phyloP scores from a whole-genome alignment of 2,888 invertebrate species.

The Galerucella pusilla region DNA sequence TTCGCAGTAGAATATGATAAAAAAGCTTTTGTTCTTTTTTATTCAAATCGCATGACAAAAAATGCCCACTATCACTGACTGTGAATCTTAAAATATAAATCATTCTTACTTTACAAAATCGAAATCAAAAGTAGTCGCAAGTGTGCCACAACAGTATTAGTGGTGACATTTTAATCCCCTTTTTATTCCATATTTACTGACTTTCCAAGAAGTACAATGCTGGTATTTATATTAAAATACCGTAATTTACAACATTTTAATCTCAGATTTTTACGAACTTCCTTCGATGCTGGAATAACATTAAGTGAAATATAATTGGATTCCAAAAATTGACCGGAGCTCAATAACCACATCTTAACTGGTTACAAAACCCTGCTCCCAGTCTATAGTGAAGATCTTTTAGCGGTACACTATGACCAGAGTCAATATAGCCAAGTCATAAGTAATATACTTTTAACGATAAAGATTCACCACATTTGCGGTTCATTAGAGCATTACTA shows the following conservation, averaged over 20 bases:
- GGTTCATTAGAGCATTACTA: neutral
- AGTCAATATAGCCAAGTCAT: constrained; percentile 5
- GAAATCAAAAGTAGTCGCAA: neutral
- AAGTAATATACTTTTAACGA: neutral
- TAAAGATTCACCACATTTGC: neutral
- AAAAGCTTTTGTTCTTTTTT: no score
- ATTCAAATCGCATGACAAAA: no score
- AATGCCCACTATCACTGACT: neutral
- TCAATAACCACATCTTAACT: constrained; percentile 6
- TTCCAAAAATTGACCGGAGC: constrained; percentile 32
- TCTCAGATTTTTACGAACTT: constrained; percentile 26
- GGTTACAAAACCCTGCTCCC: neutral
- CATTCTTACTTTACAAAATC: neutral
- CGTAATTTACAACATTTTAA: constrained; percentile 30
- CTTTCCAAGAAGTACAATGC: constrained; percentile 12
- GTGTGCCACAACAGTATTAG: neutral
- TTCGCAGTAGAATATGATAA: no score
- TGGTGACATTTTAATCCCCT: neutral
- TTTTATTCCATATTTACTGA: constrained; percentile 1
- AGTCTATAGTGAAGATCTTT: neutral
- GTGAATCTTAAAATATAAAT: neutral
- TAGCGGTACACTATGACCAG: neutral
- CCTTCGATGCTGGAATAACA: constrained; percentile 24
- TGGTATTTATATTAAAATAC: constrained; percentile 6
- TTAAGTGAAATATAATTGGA: constrained; percentile 37